Base-by-base conservation (phyloP, 2,113 vertebrate genomes). In the Bostrychus sinensis region DNA sequence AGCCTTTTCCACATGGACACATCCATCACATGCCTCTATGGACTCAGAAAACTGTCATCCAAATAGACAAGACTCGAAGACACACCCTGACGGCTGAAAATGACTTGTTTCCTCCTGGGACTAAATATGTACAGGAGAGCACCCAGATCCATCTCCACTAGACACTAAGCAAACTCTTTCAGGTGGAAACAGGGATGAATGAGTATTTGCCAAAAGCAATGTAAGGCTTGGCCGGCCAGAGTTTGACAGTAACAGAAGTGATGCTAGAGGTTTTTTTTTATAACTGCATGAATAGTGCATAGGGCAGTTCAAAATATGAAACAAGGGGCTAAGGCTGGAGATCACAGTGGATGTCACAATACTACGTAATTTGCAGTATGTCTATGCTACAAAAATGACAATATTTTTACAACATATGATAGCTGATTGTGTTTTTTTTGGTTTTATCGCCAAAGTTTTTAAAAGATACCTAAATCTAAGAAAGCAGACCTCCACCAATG, bases 51-150 rank as follows among this genome's bases (percentile, higher is more conserved):
- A 38, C 78, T 63, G 78, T 72, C 78, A 75, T 3, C 3, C 46
- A 75, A 42, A 42, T 58, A 55, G 42, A 62, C 41, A 70, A 28
- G 3, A 67, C 38, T 61, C 39, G 43, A 55, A 53, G 50, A 36
- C 56, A 72, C 76, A 56, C 3, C 62, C 36, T 58, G 76, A 67
- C 77, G 69, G 48, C 42, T 58, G 48, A 66, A 46, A 62, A 50
- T 25, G 16, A 58, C 28, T 11, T 1, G 42, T 46, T n/a, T n/a
- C n/a, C 32, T 50, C 66, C 43, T 17, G 46, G 46, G 66, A 75
- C 22, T 53, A 25, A 64, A 62, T 28, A 59, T 28, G 70, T 53
- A 26, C 14, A 39, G 20, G 0, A 17, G 32, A 12, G 53, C 63
- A 36, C n/a, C 26, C 13, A 39, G 5, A 59, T 67, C 3, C 4